Conservation (phyloP, 2,888 invertebrate species). For the Andrena bucephala region DNA sequence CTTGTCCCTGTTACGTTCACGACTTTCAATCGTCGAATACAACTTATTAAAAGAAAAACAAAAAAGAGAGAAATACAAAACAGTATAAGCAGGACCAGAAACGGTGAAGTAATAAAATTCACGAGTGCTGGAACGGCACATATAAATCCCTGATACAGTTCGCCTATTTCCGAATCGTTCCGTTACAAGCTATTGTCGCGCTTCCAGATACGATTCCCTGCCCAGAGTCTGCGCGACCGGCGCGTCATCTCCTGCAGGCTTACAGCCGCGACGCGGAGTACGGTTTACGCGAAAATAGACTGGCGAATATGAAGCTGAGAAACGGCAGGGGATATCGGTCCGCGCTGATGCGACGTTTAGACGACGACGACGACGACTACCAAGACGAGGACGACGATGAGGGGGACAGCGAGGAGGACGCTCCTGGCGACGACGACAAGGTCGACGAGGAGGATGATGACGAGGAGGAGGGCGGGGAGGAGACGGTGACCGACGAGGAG, state of each 20-base stretch:
- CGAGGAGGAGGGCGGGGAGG: conserved; percentile 63
- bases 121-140: no score
- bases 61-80: no score
- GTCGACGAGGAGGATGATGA: conserved; percentile 43
- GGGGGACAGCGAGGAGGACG: conserved; percentile 20
- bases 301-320: conserved; percentile 23
- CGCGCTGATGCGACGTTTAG: conserved; percentile 2
- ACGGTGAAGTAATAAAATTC: no score
- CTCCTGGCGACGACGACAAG: conserved; percentile 21
- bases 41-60: no score
- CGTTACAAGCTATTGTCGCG: not conserved
- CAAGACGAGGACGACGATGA: conserved; percentile 40
- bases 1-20: conserved; percentile 5
- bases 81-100: no score
- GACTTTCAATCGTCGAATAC: not conserved
- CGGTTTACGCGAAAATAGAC: conserved; percentile 38
- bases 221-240: not conserved
- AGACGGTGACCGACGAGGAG: conserved; percentile 67
- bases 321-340: conserved; percentile 22
- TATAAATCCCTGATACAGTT: no score
- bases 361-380: conserved; percentile 30
- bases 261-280: not conserved
- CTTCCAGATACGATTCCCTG: conserved; percentile 16
- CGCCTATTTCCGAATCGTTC: not conserved
- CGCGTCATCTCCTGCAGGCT: conserved; percentile 41